These are phyloP conservation scores for Geotrupes spiniger DNA, from an alignment of 2,888 invertebrate genomes.

Conservation along the genomic window DNA sequence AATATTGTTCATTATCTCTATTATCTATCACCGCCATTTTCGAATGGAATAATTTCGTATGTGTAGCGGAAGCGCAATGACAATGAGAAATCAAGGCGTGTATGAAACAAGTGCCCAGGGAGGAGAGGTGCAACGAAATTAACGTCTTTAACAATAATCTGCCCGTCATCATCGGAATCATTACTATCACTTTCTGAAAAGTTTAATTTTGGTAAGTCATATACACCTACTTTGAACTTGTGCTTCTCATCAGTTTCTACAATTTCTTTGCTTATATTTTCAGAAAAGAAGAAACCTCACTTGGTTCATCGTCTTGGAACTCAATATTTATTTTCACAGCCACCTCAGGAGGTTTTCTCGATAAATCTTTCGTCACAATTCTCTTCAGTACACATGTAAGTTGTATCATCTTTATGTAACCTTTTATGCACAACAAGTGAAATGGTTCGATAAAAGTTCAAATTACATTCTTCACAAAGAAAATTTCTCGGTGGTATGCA, in stretches of 20 bases:
- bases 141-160: neutral
- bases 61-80: too few relatives aligned
- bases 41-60: too few relatives aligned
- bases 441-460: conserved; percentile 72
- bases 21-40: too few relatives aligned
- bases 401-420: conserved; percentile 64
- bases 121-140: conserved; percentile 1
- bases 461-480: conserved; percentile 76
- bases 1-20: too few relatives aligned
- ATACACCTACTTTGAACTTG: conserved; percentile 60
- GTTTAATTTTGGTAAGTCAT: conserved; percentile 76
- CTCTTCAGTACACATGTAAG: conserved; percentile 70
- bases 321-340: conserved; percentile 31
- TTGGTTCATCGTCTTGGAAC: conserved; percentile 21
- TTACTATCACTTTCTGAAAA: conserved; percentile 81
- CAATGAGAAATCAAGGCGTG: too few relatives aligned
- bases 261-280: conserved; percentile 41
- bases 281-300: conserved; percentile 41
- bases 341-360: conserved; percentile 51
- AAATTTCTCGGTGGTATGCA: conserved; percentile 79
- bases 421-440: conserved; percentile 82
- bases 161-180: conserved; percentile 57
- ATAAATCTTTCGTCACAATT: conserved; percentile 75
- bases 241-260: conserved; percentile 41
- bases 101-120: too few relatives aligned